A percentile compares a stretch with the other conserved stretches of the same genome.
Evolutionary conservation across 2,888 invertebrate genomes (phyloP).

Genomic region (Nemoura dubitans): DNA sequence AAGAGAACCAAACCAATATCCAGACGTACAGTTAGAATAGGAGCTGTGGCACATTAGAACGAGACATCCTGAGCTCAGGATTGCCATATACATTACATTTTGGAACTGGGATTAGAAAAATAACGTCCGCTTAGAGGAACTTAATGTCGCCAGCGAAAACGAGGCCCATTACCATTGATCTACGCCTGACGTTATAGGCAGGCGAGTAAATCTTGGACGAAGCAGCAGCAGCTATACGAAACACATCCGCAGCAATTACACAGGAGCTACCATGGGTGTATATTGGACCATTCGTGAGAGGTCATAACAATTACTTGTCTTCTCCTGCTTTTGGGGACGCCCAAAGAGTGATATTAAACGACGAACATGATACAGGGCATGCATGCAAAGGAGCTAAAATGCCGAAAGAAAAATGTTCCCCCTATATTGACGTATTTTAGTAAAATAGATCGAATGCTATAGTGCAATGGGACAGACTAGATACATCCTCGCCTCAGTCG

Average conservation of each 20-base stretch:
- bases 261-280: neutral
- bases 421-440: neutral
- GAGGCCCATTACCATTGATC: constrained; percentile 48
- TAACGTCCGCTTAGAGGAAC: constrained; percentile 48
- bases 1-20: constrained; percentile 20
- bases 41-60: constrained; percentile 13
- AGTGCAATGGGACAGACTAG: neutral
- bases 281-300: constrained; percentile 20
- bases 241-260: constrained; percentile 19
- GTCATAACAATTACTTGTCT: constrained; percentile 29
- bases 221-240: neutral
- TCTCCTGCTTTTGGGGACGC: neutral
- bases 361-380: neutral
- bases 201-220: neutral
- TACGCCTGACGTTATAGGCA: constrained; percentile 39
- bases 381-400: neutral
- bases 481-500: neutral
- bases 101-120: constrained; percentile 46
- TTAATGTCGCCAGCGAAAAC: constrained; percentile 45
- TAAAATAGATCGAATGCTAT: neutral
- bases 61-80: neutral
- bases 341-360: neutral
- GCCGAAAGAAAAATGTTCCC: neutral
- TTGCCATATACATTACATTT: neutral
- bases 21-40: neutral